A percentile compares a stretch with the other conserved stretches of the same genome.
Conservation (phyloP, 2,797 vertebrate genomes). For the Pitangus sulphuratus region DNA sequence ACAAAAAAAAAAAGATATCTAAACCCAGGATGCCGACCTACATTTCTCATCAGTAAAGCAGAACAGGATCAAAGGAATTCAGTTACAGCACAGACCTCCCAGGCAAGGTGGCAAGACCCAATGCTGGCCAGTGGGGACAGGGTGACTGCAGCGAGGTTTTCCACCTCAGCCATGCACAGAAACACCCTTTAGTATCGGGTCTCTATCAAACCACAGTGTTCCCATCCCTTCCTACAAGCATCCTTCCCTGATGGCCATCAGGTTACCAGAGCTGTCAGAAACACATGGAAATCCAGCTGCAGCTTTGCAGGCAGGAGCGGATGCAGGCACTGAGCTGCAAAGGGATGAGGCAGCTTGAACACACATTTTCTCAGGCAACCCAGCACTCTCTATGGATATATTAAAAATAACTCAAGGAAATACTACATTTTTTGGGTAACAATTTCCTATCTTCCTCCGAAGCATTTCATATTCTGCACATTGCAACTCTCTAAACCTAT, state of each 20-base stretch:
- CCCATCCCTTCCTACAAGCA: neutral
- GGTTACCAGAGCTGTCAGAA: neutral
- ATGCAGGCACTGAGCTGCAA: neutral
- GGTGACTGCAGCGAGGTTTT: neutral
- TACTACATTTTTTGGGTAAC: neutral
- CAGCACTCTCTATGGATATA: neutral
- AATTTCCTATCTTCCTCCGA: neutral
- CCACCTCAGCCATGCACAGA: neutral
- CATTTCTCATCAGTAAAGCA: neutral
- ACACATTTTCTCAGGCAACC: neutral
- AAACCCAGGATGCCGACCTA: neutral
- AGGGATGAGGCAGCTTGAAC: neutral
- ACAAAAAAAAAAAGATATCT: neutral
- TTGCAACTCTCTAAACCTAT: neutral
- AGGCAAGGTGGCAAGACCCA: neutral
- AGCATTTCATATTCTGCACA: neutral
- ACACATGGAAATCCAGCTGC: neutral
- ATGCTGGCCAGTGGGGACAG: rapidly evolving
- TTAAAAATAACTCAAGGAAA: neutral
- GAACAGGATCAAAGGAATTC: neutral
- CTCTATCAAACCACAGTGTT: neutral
- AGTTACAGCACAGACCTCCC: neutral
- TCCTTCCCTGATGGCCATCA: neutral
- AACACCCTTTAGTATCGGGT: neutral
- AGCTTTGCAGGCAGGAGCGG: neutral